Evolutionary conservation across 1,140 invertebrate genomes (phyloP).

Genomic region (Drosophila willistoni): DNA sequence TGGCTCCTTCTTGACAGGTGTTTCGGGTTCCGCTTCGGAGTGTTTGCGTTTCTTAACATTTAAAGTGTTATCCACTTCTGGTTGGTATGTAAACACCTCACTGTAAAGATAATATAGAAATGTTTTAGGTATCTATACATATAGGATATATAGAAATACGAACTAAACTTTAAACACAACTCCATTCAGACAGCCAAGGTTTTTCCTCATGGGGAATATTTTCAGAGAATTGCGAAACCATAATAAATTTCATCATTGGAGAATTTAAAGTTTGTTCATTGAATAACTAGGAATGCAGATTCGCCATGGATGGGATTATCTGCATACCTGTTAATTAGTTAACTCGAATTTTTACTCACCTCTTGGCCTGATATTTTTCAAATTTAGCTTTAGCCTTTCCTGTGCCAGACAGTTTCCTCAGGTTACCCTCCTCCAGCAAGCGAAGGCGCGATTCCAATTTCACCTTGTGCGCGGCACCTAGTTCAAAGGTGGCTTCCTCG

Average conservation of each 20-base stretch:
- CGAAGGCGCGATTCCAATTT: slow-evolving; percentile 92
- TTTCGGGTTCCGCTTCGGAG: slow-evolving; percentile 77
- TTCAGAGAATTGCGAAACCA: slow-evolving; percentile 71
- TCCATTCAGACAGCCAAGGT: slow-evolving; percentile 81
- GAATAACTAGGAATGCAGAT: not conserved
- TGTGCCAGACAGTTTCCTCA: slow-evolving; percentile 92
- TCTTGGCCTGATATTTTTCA: slow-evolving; percentile 94
- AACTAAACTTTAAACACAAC: slow-evolving; percentile 19
- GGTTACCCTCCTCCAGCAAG: slow-evolving; percentile 92
- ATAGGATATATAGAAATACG: not conserved
- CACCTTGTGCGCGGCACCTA: slow-evolving; percentile 94
- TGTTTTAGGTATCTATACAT: not conserved
- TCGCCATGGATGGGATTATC: not conserved
- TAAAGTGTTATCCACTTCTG: slow-evolving; percentile 86
- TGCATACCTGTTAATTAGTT: not conserved
- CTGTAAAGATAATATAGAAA: slow-evolving; percentile 81
- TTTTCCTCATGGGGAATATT: slow-evolving; percentile 63
- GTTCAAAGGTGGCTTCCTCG: slow-evolving; percentile 91
- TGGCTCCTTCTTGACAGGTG: slow-evolving; percentile 73
- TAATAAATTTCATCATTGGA: slow-evolving; percentile 69
- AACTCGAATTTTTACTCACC: slow-evolving; percentile 82
- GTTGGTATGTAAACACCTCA: slow-evolving; percentile 87
- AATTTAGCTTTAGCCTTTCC: slow-evolving; percentile 94
- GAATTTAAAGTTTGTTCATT: not conserved
- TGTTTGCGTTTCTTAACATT: slow-evolving; percentile 84